Evolutionary conservation across 2,888 invertebrate species (phyloP), one percentile per base, ranked within the genome.

Genomic region (Schizaphis graminum): DNA sequence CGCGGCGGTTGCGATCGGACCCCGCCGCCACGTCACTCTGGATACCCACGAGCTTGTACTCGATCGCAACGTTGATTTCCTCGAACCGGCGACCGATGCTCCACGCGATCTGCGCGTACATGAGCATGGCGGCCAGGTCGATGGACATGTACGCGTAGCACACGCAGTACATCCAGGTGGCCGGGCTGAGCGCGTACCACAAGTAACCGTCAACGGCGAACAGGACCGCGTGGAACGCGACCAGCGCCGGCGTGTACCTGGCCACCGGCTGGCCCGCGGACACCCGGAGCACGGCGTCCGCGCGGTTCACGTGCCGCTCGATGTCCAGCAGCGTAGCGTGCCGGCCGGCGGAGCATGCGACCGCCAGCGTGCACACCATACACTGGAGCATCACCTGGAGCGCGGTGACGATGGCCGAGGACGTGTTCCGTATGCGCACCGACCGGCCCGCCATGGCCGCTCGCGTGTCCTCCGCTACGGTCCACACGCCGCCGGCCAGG

Each of bases 381-480:
- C 92, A 94, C 57, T 67, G 77, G 28, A 95, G 88, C 41, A 91
- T 77, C 41, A 95, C 47, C 84, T 94, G 94, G 44, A 94, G n/a
- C 61, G 92, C 57, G 28, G 94, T 94, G 16, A 95, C 94, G 10
- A 94, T 84, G 28, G 94, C 92, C 44, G 94, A 94, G 4, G 95
- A 94, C n/a, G 92, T 94, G 57, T 94, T 95, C 91, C 94, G 94
- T 94, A 95, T 94, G 56, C 95, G 94, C 16, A 94, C 49, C 67
- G 95, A 95, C 56, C 94, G 94, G n/a, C 94, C 92, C 11, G 10
- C 11, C 16, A 21, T 35, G 57, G 61, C n/a, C 57, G 89, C 84
- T 0, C 0, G 41, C 44, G 61, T 1, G 35, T 93, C 93, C 47
- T 90, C 47, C 57, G 13, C 7, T 8, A 93, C 35, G 28, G 85